Conservation (phyloP, 2,888 invertebrate genomes). For the Ormyrus pomaceus region DNA sequence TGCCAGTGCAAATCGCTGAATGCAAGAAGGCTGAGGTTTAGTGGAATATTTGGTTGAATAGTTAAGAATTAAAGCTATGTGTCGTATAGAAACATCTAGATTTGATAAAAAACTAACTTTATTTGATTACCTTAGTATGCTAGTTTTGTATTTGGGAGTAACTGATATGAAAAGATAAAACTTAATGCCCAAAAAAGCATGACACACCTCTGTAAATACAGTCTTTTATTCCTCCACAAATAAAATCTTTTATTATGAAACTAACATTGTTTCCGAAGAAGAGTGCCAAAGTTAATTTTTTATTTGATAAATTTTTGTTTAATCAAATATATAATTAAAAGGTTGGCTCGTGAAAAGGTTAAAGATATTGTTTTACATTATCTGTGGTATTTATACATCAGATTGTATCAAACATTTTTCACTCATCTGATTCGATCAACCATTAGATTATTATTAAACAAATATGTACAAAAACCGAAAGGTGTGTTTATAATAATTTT, state of each 20-base stretch:
- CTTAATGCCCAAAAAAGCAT: slow-evolving; percentile 7
- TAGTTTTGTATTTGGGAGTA: background rate
- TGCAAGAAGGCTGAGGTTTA: too few relatives aligned
- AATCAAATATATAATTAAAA: background rate
- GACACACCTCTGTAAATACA: slow-evolving; percentile 14
- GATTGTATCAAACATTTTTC: background rate
- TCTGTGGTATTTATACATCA: background rate
- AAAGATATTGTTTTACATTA: slow-evolving; percentile 8
- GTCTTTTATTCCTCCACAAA: background rate
- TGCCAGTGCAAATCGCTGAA: too few relatives aligned
- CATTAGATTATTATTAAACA: slow-evolving; percentile 20
- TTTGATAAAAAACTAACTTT: background rate
- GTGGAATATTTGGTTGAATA: too few relatives aligned
- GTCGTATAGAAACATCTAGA: slow-evolving; percentile 18
- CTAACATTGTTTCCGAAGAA: too few relatives aligned
- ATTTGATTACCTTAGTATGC: background rate
- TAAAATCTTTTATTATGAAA: background rate
- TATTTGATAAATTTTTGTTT: too few relatives aligned
- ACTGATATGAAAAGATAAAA: slow-evolving; percentile 18
- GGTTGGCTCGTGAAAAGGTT: background rate
- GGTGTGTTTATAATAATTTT: slow-evolving; percentile 42
- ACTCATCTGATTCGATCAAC: slow-evolving; percentile 2
- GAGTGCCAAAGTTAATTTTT: too few relatives aligned
- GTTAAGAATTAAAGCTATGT: too few relatives aligned
- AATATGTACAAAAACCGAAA: slow-evolving; percentile 35